These are phyloP conservation scores for Cyclophora punctaria DNA, from an alignment of 2,888 invertebrate genomes.

Conservation along the genomic window DNA sequence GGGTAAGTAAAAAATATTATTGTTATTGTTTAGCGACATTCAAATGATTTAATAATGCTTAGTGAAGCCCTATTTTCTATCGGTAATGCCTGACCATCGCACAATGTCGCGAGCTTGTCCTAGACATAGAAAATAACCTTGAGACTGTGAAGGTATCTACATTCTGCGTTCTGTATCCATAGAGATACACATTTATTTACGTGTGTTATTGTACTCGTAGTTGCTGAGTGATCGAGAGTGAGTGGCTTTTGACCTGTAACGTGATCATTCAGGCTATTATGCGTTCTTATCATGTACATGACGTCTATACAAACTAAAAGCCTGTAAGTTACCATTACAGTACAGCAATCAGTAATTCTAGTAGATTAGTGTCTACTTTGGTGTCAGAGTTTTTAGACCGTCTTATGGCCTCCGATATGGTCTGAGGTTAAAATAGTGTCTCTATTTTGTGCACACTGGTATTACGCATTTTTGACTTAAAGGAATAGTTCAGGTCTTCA, in stretches of 20 bases:
- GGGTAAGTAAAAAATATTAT: not conserved
- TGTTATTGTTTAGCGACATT: not conserved
- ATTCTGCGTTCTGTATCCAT: too few species aligned
- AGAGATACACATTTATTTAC: too few species aligned
- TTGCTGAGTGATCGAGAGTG: constrained; percentile 3
- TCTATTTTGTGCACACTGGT: too few species aligned
- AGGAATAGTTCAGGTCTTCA: too few species aligned
- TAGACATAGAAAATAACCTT: constrained; percentile 52
- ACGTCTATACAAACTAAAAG: too few species aligned
- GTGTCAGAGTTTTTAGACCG: too few species aligned
- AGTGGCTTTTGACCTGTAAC: not conserved
- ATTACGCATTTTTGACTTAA: too few species aligned
- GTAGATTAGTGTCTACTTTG: too few species aligned
- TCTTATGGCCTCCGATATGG: too few species aligned
- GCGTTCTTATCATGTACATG: not conserved
- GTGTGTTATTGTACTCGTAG: constrained; percentile 5
- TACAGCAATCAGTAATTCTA: too few species aligned
- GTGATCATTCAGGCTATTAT: not conserved
- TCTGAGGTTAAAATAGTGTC: too few species aligned
- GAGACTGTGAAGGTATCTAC: constrained; percentile 3
- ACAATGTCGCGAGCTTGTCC: constrained; percentile 52
- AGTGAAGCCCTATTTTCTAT: constrained; percentile 34
- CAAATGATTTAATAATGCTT: constrained; percentile 21
- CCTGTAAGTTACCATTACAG: too few species aligned
- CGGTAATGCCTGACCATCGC: constrained; percentile 26